These are phyloP conservation scores for Daktulosphaira vitifoliae DNA, from an alignment of 1,140 invertebrate genomes.

Conservation along the genomic window DNA sequence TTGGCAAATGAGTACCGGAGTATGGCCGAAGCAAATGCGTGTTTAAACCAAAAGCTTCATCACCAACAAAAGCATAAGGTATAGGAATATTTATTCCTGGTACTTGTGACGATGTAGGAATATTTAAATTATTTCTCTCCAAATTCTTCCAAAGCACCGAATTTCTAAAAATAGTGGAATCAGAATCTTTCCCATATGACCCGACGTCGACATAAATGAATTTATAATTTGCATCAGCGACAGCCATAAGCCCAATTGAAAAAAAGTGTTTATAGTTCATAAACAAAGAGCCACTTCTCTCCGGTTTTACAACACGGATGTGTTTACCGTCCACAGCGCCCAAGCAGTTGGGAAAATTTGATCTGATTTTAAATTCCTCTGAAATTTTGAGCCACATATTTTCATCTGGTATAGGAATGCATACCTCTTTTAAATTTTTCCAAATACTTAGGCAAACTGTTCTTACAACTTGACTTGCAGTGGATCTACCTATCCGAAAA, in stretches of 20 bases:
- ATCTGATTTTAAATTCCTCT: slow-evolving; percentile 1
- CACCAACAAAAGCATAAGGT: slow-evolving; percentile 38
- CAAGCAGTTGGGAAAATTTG: background rate
- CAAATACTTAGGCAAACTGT: slow-evolving; percentile 41
- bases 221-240: slow-evolving; percentile 33
- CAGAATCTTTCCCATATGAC: slow-evolving; percentile 33
- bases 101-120: background rate
- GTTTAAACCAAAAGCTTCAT: slow-evolving; percentile 45
- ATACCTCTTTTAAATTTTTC: background rate
- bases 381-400: slow-evolving; percentile 37
- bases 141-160: background rate
- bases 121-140: background rate
- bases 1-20: slow-evolving; percentile 18
- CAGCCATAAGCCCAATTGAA: slow-evolving; percentile 16
- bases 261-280: slow-evolving; percentile 36
- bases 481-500: slow-evolving; percentile 38
- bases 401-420: background rate
- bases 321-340: slow-evolving; percentile 26
- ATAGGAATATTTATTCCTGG: slow-evolving; percentile 36
- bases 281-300: slow-evolving; percentile 32
- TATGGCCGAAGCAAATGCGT: slow-evolving; percentile 41
- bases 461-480: slow-evolving; percentile 39
- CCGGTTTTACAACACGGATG: slow-evolving; percentile 32
- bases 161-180: slow-evolving; percentile 25
- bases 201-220: slow-evolving; percentile 22